Percentiles rank a stretch among this genome's conserved stretches.
Conservation (phyloP, 2,888 invertebrate genomes). For the Troides helena region DNA sequence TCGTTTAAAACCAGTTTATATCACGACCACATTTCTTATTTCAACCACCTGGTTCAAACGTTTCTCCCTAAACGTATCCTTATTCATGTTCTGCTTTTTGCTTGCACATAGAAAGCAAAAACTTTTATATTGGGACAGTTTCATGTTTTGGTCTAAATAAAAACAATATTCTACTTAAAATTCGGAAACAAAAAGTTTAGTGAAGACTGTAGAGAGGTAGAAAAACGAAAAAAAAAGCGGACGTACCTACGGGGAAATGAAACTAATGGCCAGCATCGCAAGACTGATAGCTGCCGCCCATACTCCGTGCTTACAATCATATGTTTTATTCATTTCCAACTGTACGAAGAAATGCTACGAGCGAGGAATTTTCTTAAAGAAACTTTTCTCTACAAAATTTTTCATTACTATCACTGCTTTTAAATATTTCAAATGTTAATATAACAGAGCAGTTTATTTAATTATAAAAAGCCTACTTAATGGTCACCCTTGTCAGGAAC, state of each 20-base stretch:
- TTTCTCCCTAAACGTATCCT: too few relatives aligned
- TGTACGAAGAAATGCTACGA: conserved; percentile 6
- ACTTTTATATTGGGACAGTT: too few relatives aligned
- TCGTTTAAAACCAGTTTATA: too few relatives aligned
- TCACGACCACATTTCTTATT: too few relatives aligned
- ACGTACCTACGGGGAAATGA: conserved; percentile 18
- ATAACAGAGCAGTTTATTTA: not conserved
- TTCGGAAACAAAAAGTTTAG: not conserved
- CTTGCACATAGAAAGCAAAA: too few relatives aligned
- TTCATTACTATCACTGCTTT: not conserved
- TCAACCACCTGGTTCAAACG: too few relatives aligned
- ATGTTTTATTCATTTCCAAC: conserved; percentile 29
- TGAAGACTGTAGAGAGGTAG: too few relatives aligned
- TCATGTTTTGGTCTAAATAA: not conserved
- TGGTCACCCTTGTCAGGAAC: too few relatives aligned
- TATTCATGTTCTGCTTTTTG: too few relatives aligned
- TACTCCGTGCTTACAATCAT: conserved; percentile 22
- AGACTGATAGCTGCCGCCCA: conserved; percentile 26
- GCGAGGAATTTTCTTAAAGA: conserved; percentile 7
- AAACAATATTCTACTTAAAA: not conserved
- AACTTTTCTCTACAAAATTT: not conserved
- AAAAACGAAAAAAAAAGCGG: not conserved
- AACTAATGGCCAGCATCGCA: conserved; percentile 23
- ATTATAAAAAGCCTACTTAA: too few relatives aligned
- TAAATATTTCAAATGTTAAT: not conserved